Evolutionary conservation across 2,113 vertebrate genomes (phyloP).

Genomic region (Cyphotilapia sp.): DNA sequence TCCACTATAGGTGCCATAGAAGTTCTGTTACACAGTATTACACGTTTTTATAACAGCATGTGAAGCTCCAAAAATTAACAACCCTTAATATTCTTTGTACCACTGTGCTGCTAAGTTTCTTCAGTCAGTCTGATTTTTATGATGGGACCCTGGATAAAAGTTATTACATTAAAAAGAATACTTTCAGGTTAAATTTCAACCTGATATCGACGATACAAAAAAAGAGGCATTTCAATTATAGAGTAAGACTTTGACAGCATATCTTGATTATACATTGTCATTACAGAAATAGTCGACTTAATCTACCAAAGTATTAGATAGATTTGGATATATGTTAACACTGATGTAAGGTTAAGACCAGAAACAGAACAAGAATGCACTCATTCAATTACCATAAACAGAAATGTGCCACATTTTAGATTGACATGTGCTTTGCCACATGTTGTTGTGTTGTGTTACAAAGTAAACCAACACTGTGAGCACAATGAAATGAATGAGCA

Average conservation of each 20-base stretch:
- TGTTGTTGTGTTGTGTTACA: not conserved
- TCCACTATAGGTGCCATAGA: not conserved
- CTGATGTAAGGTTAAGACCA: not conserved
- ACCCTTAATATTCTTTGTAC: not conserved
- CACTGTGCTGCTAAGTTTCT: not conserved
- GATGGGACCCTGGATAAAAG: not conserved
- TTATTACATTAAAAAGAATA: not conserved
- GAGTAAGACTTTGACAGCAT: not conserved
- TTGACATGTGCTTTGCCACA: not conserved
- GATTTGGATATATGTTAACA: not conserved
- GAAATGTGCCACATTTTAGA: not conserved
- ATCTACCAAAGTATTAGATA: not conserved
- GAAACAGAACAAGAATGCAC: not conserved
- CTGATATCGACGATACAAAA: not conserved
- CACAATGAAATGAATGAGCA: not conserved
- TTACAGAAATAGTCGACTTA: not conserved
- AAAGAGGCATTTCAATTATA: not conserved
- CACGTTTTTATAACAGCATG: rapidly evolving
- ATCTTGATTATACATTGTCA: not conserved
- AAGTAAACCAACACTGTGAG: not conserved
- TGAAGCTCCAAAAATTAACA: not conserved
- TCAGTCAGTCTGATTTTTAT: not conserved
- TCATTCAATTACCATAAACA: not conserved
- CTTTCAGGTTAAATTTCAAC: not conserved
- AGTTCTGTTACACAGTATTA: not conserved